Percentiles rank a stretch among this genome's conserved stretches.
These are phyloP conservation scores for Apodemia mormo DNA, from an alignment of 2,888 invertebrate genomes.

Conservation along the genomic window DNA sequence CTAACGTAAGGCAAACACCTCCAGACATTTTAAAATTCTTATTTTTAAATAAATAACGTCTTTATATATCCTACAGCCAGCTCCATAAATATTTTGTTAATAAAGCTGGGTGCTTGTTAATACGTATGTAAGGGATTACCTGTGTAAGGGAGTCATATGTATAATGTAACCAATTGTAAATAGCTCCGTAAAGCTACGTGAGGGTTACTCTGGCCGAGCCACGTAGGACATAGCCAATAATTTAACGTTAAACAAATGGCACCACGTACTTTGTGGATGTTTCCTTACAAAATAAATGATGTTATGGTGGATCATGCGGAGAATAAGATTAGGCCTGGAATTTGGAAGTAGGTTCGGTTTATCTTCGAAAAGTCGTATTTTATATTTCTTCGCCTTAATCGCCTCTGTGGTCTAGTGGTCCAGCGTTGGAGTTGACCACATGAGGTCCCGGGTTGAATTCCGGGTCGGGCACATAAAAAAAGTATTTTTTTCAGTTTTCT, in stretches of 20 bases:
- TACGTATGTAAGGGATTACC: neutral
- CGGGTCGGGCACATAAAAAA: too few relatives aligned
- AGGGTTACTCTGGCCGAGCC: neutral
- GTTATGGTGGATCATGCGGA: neutral
- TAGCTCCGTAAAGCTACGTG: neutral
- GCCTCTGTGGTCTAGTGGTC: too few relatives aligned
- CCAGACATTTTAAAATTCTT: too few relatives aligned
- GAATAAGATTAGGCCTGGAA: neutral
- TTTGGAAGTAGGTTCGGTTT: neutral
- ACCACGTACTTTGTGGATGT: neutral
- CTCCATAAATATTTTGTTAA: too few relatives aligned
- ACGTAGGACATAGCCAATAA: neutral
- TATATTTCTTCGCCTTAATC: neutral
- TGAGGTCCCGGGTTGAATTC: too few relatives aligned
- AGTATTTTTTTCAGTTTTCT: too few relatives aligned
- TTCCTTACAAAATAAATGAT: conserved; percentile 1
- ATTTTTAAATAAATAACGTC: too few relatives aligned
- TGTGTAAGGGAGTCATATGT: neutral
- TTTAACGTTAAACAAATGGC: neutral
- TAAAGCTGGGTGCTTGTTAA: neutral
- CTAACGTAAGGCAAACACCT: too few relatives aligned
- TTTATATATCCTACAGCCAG: too few relatives aligned
- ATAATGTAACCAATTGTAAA: neutral
- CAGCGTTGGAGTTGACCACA: too few relatives aligned
- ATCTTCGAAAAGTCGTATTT: neutral